phyloP scores from a whole-genome alignment of 2,797 vertebrate genomes.

The Cossypha heuglini region DNA sequence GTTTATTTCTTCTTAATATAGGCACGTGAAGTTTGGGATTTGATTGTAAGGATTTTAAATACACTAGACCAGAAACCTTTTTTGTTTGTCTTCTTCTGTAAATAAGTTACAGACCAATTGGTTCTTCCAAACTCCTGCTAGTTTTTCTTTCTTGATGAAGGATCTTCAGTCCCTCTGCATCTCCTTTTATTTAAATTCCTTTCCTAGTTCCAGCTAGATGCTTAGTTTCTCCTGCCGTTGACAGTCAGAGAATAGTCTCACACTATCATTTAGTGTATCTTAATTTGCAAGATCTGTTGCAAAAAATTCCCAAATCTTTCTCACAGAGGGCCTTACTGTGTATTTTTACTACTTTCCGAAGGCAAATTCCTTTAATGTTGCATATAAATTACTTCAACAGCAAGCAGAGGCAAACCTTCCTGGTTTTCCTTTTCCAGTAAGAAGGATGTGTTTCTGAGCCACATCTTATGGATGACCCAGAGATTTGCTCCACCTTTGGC shows the following conservation, averaged over 20 bases:
- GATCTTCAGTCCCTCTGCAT: background rate
- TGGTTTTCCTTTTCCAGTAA: conserved; percentile 33
- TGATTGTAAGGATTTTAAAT: background rate
- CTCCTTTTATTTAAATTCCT: background rate
- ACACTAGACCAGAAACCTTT: background rate
- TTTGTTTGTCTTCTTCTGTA: background rate
- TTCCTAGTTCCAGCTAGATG: background rate
- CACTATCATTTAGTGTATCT: background rate
- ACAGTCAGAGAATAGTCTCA: conserved; percentile 14
- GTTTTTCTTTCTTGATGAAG: background rate
- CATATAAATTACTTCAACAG: conserved; percentile 13
- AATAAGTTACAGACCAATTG: background rate
- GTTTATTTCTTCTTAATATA: background rate
- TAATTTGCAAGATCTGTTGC: background rate
- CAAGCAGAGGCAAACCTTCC: conserved; percentile 6
- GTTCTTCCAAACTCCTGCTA: background rate
- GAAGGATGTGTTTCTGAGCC: conserved; percentile 18
- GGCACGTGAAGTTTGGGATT: background rate
- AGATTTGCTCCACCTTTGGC: conserved; percentile 23
- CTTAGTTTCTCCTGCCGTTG: background rate
- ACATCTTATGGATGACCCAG: conserved; percentile 24
- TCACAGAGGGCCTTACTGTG: background rate
- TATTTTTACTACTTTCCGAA: conserved; percentile 30
- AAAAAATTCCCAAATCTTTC: background rate
- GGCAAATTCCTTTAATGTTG: background rate